Evolutionary conservation across 2,888 invertebrate species (phyloP), one percentile per base, ranked within the genome.

Genomic region (Xiphydria camelus): DNA sequence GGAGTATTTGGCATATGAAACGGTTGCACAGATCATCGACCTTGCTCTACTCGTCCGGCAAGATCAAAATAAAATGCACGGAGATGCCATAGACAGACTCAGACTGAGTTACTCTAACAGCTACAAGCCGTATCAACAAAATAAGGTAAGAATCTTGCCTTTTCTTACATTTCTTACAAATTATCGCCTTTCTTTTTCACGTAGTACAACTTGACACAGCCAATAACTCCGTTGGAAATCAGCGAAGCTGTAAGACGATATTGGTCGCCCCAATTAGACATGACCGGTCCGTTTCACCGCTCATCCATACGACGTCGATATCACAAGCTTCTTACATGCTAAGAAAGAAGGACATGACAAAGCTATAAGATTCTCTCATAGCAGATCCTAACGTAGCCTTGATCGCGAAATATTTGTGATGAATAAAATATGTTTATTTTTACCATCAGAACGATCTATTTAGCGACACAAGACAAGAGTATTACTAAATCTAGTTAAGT

Each of bases 1-100:
- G 50, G 84, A 88, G 34, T 94, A 93, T 68, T 79, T 94, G 55
- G 92, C 93, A 0, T 91, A 91, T 70, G 94, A 95, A 77, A 91
- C 91, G 0, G 88, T 95, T 4, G 94, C 94, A 0, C 89, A 92
- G 70, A 84, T 94, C 45, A 86, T 91, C 2, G 94, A 94, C 76
- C 84, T 88, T 58, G 88, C 91, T 0, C 84, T 94, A 50, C 70
- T 94, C 35, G 86, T 93, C 1, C 80, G 92, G 32, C 84, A 91
- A 62, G 93, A 93, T 70, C 82, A 82, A 26, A 84, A 81, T 51
- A 84, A 83, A 67, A 83, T 82, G 31, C 75, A 78, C 29, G 84
- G 83, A 2, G 89, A 90, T 68, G 86, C 88, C 0, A 84, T 87
- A 43, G 83, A 84, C 53, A 83, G 87, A 51, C 81, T 87, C 55